Base-by-base conservation (phyloP, 2,113 vertebrate species). In the Tympanuchus pallidicinctus region DNA sequence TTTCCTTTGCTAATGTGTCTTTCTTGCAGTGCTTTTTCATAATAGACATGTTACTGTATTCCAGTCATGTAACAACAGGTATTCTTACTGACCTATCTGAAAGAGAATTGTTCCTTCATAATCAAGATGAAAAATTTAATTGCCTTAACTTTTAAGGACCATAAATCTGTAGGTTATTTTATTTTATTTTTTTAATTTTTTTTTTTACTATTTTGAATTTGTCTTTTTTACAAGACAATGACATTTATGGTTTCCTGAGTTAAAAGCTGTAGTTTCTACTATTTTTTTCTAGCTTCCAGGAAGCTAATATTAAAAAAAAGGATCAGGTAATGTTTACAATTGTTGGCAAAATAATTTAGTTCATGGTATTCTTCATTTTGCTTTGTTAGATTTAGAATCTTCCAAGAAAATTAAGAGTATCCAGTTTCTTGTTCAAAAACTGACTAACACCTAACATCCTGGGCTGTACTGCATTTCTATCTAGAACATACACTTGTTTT, bases 401-500 rank as follows among this genome's bases (percentile, higher is more conserved):
- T 92, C 85, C 90, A 80, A 92, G 69, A 96, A 94, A 94, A 93
- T 73, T 93, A 91, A 95, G 78, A 89, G 42, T 20, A 69, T 89
- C 28, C 28, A 38, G 24, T 32, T 57, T 61, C 15, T 77, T 81
- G 32, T 60, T 32, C 48, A 86, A 69, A n/a, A 59, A 60, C 6
- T 66, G 56, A 52, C 38, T 86, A 75, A 79, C 25, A 64, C 9
- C 19, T 89, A 25, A 76, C 7, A 82, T 32, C 40, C 9, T 67
- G 36, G 56, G 17, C 38, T 86, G 25, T 47, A 83, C 45, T 34
- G 16, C 3, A 2, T 90, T 91, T 82, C 60, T 86, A 65, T 82
- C 60, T 86, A 69, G 40, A 88, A 59, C 27, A 48, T 45, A 19
- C 30, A 43, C 12, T 3, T 7, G 15, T 32, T 87, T 28, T 71